phyloP scores from a whole-genome alignment of 2,797 vertebrate genomes.

The Silurus lanzhouensis region DNA sequence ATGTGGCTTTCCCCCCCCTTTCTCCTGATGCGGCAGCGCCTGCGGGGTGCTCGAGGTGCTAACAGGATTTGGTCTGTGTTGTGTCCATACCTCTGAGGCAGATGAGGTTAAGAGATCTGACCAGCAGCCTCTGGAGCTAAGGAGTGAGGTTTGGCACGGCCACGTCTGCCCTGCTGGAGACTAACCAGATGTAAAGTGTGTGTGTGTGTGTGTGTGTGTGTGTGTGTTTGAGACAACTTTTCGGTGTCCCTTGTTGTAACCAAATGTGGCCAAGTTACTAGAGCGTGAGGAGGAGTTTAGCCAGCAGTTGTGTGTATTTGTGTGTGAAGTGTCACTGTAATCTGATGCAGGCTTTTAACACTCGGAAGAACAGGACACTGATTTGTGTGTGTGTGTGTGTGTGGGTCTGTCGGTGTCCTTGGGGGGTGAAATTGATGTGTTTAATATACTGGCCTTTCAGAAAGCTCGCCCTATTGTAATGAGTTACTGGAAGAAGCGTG shows the following conservation, averaged over 20 bases:
- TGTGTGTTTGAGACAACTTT: conserved; percentile 66
- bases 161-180: conserved; percentile 63
- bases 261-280: conserved; percentile 62
- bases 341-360: neutral
- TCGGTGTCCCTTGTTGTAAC: conserved; percentile 62
- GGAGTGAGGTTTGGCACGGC: conserved; percentile 65
- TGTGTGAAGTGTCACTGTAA: neutral
- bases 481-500: conserved; percentile 5
- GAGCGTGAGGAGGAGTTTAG: conserved; percentile 26
- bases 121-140: conserved; percentile 73
- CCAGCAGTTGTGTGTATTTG: conserved; percentile 13
- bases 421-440: neutral
- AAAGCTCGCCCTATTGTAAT: neutral
- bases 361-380: neutral
- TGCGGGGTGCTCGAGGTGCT: conserved; percentile 64
- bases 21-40: conserved; percentile 29
- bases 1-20: neutral
- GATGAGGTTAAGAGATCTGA: conserved; percentile 70
- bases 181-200: conserved; percentile 67
- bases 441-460: conserved; percentile 3
- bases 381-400: conserved; percentile 2
- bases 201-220: conserved; percentile 53
- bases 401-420: too few species aligned
- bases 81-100: conserved; percentile 60
- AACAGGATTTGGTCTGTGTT: conserved; percentile 73